Base-by-base conservation (phyloP, 92 coral and sea anemone genomes). In the Anthopleura xanthogrammica region DNA sequence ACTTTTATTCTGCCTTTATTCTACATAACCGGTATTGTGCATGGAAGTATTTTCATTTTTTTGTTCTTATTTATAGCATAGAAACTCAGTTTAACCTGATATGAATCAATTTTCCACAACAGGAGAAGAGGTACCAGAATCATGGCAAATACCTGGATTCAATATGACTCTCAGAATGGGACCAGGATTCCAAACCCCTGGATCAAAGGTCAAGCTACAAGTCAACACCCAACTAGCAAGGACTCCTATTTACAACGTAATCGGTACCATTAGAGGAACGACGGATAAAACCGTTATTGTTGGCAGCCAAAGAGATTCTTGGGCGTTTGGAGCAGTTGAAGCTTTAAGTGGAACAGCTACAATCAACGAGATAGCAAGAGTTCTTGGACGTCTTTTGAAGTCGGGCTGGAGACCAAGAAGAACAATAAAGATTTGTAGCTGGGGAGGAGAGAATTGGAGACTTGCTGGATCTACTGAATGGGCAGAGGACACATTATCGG, bases 321-420 rank as follows among this genome's bases (percentile, higher is more conserved):
- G 98, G 98, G 86, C 86, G n/a, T 86, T 90, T 77, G 98, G 98
- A 1, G 98, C 98, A 12, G 98, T 89, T 1, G 98, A 95, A 43
- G 95, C 98, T 29, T 29, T 29, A 29, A 29, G 36, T 29, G 36
- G 36, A 29, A 29, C 36, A 29, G 36, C 36, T 29, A 29, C 36
- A 29, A 29, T 29, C 36, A 29, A 29, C 36, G 36, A 29, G 36
- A 29, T 29, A 29, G 36, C 36, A 29, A 29, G 36, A 29, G 36
- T 29, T 29, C 36, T 29, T 29, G 36, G 0, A 29, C 36, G 36
- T 29, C 36, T 29, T 29, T 29, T 29, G 36, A 29, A 29, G 36
- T 29, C 36, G 36, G 36, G 36, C 36, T 29, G 36, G 36, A 29
- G 36, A 29, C 36, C 36, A 29, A 29, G 36, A 29, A 29, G 36